A percentile compares a stretch with the other conserved stretches of the same genome.
phyloP scores from a whole-genome alignment of 1,140 invertebrate species.

The Macrosteles quadrilineatus region DNA sequence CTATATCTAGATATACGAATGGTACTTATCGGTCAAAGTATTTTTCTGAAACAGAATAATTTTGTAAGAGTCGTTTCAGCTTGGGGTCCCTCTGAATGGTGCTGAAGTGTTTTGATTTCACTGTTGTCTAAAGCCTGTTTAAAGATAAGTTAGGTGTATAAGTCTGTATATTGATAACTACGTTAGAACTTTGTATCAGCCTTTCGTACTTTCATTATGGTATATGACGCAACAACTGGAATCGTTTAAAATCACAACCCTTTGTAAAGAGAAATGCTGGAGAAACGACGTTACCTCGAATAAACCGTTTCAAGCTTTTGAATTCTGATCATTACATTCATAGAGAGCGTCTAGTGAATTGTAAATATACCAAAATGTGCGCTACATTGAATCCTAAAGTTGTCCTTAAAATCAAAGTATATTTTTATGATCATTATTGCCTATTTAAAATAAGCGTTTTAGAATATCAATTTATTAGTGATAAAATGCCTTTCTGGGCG shows the following conservation, averaged over 20 bases:
- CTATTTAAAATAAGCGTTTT: not conserved
- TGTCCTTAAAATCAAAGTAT: conserved; percentile 11
- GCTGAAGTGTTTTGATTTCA: conserved; percentile 25
- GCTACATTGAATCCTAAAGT: not conserved
- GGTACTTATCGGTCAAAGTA: conserved; percentile 18
- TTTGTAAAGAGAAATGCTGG: not conserved
- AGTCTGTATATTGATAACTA: conserved; percentile 25
- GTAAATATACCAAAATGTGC: not conserved
- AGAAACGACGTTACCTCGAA: not conserved
- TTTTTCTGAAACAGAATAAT: conserved; percentile 25
- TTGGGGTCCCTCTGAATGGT: conserved; percentile 19
- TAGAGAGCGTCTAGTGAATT: not conserved
- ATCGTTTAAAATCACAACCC: not conserved
- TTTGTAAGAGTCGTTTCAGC: conserved; percentile 21
- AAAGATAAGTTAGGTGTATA: conserved; percentile 6
- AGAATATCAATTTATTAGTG: not conserved
- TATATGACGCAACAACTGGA: conserved; percentile 7
- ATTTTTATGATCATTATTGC: conserved; percentile 6
- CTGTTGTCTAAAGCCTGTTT: conserved; percentile 29
- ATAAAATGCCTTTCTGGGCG: not conserved
- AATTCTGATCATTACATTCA: not conserved
- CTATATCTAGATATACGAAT: conserved; percentile 20
- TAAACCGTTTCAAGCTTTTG: not conserved
- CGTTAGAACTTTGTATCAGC: conserved; percentile 22
- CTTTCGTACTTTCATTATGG: conserved; percentile 14